Conservation (phyloP, 2,797 vertebrate genomes). For the Periparus ater region DNA sequence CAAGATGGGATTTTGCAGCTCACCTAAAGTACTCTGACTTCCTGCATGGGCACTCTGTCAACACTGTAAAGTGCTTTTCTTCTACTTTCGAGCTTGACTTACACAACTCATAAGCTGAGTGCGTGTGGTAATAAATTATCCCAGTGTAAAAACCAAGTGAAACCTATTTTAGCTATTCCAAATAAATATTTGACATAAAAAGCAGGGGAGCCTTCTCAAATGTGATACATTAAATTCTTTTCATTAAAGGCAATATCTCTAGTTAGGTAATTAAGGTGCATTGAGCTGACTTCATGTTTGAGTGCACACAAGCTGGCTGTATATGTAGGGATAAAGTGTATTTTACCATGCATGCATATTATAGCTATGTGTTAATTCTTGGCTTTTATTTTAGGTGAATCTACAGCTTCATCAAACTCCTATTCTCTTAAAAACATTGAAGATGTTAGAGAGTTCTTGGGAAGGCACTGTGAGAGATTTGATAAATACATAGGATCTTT, state of each 20-base stretch:
- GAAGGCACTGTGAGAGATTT: constrained; percentile 87
- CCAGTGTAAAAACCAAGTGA: not conserved
- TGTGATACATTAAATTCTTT: not conserved
- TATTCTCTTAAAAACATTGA: constrained; percentile 89
- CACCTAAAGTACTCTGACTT: not conserved
- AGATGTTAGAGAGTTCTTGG: constrained; percentile 90
- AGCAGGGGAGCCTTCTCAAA: not conserved
- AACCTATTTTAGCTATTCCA: not conserved
- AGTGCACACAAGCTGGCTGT: not conserved
- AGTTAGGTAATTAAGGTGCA: not conserved
- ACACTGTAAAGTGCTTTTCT: not conserved
- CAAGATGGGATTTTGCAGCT: not conserved
- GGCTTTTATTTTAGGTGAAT: constrained; percentile 72
- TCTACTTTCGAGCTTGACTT: not conserved
- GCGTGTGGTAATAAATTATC: not conserved
- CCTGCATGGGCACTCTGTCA: not conserved
- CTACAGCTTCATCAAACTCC: constrained; percentile 62
- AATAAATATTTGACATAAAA: not conserved
- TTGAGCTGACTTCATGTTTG: not conserved
- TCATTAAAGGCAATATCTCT: not conserved
- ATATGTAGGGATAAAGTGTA: not conserved
- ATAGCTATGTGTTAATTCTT: not conserved
- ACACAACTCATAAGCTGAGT: not conserved
- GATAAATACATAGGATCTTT: constrained; percentile 87
- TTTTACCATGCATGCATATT: not conserved